phyloP scores from a whole-genome alignment of 2,888 invertebrate species.

The Plagodis pulveraria region DNA sequence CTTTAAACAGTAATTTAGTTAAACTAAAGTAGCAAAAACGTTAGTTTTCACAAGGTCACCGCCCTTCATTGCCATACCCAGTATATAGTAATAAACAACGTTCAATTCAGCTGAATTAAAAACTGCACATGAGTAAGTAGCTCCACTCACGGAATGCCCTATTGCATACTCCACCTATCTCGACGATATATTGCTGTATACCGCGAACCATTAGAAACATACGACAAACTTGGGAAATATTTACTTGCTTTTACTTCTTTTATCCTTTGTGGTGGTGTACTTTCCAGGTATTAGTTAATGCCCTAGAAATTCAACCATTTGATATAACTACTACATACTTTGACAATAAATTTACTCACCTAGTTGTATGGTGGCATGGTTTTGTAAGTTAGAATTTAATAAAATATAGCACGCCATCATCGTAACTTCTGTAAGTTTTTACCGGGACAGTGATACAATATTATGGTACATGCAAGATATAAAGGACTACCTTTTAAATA shows the following conservation, averaged over 20 bases:
- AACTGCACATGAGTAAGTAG: conserved; percentile 33
- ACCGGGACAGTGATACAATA: no score
- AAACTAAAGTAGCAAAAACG: conserved; percentile 2
- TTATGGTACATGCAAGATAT: no score
- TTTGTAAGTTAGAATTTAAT: no score
- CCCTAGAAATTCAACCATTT: no score
- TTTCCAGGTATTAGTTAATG: neutral
- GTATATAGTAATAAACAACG: conserved; percentile 18
- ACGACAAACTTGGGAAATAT: conserved; percentile 6
- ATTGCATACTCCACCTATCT: conserved; percentile 37
- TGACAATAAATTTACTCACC: no score
- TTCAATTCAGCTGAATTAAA: conserved; percentile 28
- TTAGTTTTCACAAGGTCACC: conserved; percentile 2
- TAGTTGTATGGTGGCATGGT: no score
- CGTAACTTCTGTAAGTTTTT: no score
- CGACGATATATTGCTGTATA: conserved; percentile 29
- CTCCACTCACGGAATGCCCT: conserved; percentile 28
- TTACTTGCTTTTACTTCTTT: neutral
- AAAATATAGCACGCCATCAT: no score
- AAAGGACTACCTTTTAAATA: no score
- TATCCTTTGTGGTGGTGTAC: neutral
- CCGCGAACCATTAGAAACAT: conserved; percentile 20
- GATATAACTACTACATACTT: no score
- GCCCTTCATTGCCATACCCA: conserved; percentile 9
- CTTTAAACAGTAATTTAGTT: no score